These are phyloP conservation scores for Prorops nasuta DNA, from an alignment of 1,140 invertebrate species.

Conservation along the genomic window DNA sequence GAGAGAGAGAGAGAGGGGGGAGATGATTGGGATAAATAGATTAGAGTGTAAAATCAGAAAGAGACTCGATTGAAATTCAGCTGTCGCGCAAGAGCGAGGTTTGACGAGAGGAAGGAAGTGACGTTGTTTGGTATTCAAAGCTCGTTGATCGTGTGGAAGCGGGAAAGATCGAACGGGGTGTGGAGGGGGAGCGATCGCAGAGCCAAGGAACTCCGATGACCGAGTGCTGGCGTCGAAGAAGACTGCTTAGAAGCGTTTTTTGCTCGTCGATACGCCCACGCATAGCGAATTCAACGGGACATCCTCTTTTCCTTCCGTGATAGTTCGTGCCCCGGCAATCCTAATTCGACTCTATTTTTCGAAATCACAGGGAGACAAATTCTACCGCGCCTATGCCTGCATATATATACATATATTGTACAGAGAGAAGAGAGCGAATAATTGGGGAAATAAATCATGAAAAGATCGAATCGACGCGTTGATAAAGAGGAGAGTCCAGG, in stretches of 20 bases:
- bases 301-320: slow-evolving; percentile 39
- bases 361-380: too few species aligned
- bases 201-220: slow-evolving; percentile 27
- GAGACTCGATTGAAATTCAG: slow-evolving; percentile 10
- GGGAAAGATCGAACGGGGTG: slow-evolving; percentile 7
- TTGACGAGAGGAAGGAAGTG: slow-evolving; percentile 32
- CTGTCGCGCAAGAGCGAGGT: not conserved
- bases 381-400: too few species aligned
- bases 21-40: not conserved
- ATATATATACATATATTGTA: too few species aligned
- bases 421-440: not conserved
- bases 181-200: slow-evolving; percentile 16
- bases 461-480: not conserved
- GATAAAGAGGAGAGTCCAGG: too few species aligned
- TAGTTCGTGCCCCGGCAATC: slow-evolving; percentile 27
- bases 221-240: slow-evolving; percentile 9
- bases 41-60: too few species aligned
- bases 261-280: not conserved
- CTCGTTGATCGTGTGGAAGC: not conserved
- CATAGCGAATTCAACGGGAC: slow-evolving; percentile 12
- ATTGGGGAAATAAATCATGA: not conserved
- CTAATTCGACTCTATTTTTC: too few species aligned
- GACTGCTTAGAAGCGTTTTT: not conserved
- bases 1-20: slow-evolving; percentile 4
- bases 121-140: slow-evolving; percentile 31